Base-by-base conservation (phyloP, 2,113 vertebrate species). In the Thermophis baileyi region DNA sequence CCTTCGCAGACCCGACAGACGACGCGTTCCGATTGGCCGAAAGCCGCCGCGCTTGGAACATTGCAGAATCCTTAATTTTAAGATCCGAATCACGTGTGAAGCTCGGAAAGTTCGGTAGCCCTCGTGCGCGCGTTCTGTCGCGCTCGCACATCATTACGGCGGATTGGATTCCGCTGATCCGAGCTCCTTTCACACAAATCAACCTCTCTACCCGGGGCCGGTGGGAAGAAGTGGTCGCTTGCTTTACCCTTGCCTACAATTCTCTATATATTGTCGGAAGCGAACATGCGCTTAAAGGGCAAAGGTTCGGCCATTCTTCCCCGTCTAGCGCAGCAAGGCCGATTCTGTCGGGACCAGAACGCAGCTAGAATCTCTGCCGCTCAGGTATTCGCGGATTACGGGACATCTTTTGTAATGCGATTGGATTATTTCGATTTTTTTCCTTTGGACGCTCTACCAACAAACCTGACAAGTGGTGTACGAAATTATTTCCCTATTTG, bases 271-370 rank as follows among this genome's bases (percentile, higher is more conserved):
- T 0, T 90, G 89, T 89, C 91, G 94, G 55, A n/a, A 94, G 60
- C 0, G 10, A 50, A 96, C 91, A 97, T 96, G 96, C 93, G 94
- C 55, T 92, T 97, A 14, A 50, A 95, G 91, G 95, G 86, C 91
- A 95, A 95, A 95, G 95, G 95, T 95, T 90, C 57, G 3, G 89
- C 51, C 27, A n/a, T n/a, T 35, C 50, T 44, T 87, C n/a, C 51
- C 10, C 51, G n/a, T 35, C n/a, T 57, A 6, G 46, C 40, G 11
- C 86, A 40, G 30, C 85, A 81, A 44, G 46, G 51, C n/a, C 90
- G 40, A 8, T 25, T 85, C 3, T 50, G 87, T n/a, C 51, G 50
- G 88, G 44, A 50, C 27, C 69, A 27, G 11, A 85, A 49, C 57
- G 30, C 88, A 18, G 20, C 44, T 44, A 86, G 51, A n/a, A 86